Evolutionary conservation across 2,888 invertebrate genomes (phyloP), one percentile per base, ranked within the genome.

Genomic region (Trissonchulus latispiculum): DNA sequence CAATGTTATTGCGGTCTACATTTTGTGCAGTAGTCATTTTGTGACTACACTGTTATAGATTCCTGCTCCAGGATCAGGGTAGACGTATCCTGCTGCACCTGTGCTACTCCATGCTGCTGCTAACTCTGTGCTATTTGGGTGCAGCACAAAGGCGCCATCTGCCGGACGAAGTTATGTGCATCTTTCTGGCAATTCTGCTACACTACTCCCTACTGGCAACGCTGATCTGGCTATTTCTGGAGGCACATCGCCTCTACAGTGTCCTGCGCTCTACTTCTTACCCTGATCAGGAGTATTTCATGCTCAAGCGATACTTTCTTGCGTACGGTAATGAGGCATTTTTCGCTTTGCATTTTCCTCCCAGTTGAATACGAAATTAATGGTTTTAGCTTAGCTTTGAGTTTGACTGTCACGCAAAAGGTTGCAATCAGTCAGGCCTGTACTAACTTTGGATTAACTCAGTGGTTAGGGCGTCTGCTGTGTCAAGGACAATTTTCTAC

Each of bases 311-410:
- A 72, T 81, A 83, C 70, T 32, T 85, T 1, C 77, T 83, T 67
- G 86, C 85, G 28, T 87, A 86, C 86, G 86, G 86, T 86, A 81
- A n/a, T n/a, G n/a, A n/a, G n/a, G n/a, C n/a, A n/a, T n/a, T n/a
- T n/a, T n/a, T n/a, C n/a, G n/a, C n/a, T n/a, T n/a, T n/a, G n/a
- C n/a, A n/a, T n/a, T n/a, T n/a, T n/a, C n/a, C n/a, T n/a, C n/a
- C n/a, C n/a, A n/a, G n/a, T n/a, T n/a, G n/a, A n/a, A n/a, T n/a
- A n/a, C n/a, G n/a, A n/a, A n/a, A n/a, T n/a, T n/a, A n/a, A n/a
- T n/a, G n/a, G n/a, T n/a, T n/a, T n/a, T n/a, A n/a, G n/a, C n/a
- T n/a, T n/a, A n/a, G n/a, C n/a, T n/a, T n/a, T n/a, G n/a, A n/a
- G n/a, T n/a, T n/a, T n/a, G n/a, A n/a, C n/a, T n/a, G n/a, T n/a